phyloP scores from a whole-genome alignment of 2,888 invertebrate species.

The Dynastes maya region DNA sequence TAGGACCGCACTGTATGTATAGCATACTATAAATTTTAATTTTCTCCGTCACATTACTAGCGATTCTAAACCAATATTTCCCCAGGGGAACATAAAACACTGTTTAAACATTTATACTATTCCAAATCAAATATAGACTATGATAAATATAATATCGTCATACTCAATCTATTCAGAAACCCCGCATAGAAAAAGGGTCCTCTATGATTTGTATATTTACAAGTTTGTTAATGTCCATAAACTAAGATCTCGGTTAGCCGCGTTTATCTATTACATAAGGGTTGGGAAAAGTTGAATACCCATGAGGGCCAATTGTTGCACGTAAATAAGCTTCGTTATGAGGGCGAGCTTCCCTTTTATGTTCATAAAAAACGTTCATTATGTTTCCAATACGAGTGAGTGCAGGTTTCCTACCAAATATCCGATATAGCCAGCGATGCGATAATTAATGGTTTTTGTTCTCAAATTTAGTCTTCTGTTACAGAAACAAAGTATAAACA shows the following conservation, averaged over 20 bases:
- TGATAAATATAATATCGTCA: conserved; percentile 54
- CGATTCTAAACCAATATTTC: conserved; percentile 24
- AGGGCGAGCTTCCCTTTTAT: conserved; percentile 29
- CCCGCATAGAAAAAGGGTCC: conserved; percentile 53
- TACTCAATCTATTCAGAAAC: conserved; percentile 51
- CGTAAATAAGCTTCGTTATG: conserved; percentile 48
- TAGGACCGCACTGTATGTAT: not conserved
- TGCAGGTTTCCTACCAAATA: conserved; percentile 19
- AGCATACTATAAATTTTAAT: conserved; percentile 14
- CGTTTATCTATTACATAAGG: conserved; percentile 50
- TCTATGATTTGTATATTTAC: conserved; percentile 59
- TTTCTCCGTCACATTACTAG: not conserved
- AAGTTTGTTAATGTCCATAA: conserved; percentile 57
- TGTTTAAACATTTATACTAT: conserved; percentile 38
- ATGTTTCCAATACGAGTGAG: conserved; percentile 25
- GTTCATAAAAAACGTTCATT: conserved; percentile 22
- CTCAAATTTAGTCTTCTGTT: conserved; percentile 28
- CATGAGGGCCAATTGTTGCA: conserved; percentile 57
- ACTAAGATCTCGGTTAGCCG: conserved; percentile 35
- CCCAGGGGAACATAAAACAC: conserved; percentile 14
- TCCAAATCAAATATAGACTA: conserved; percentile 55
- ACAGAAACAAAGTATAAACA: too few species aligned
- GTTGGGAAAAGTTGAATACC: conserved; percentile 48
- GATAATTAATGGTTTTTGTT: conserved; percentile 33
- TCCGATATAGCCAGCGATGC: conserved; percentile 21